Evolutionary conservation across 2,797 vertebrate genomes (phyloP).

Genomic region (Psittacula derbiana): DNA sequence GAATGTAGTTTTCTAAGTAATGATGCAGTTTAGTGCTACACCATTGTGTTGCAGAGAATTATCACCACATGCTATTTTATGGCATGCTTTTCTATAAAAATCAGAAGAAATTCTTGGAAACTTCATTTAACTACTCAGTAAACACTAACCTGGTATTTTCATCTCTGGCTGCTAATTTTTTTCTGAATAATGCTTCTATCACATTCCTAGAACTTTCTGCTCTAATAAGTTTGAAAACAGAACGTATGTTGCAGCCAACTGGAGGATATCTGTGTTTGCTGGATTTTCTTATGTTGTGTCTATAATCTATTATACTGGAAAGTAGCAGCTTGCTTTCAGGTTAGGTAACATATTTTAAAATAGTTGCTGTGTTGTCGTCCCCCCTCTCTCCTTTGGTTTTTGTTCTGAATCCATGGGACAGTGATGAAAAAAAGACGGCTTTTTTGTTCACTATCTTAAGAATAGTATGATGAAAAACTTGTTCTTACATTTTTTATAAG

Average conservation of each 20-base stretch:
- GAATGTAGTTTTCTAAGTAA: background rate
- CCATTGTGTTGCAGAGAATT: background rate
- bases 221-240: background rate
- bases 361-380: accelerated
- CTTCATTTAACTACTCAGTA: background rate
- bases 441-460: background rate
- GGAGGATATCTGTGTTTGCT: background rate
- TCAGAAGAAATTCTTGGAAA: background rate
- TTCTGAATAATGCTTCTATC: background rate
- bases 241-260: background rate
- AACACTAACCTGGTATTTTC: background rate
- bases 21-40: background rate
- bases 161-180: background rate
- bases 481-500: background rate
- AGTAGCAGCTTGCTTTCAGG: background rate
- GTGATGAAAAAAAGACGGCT: background rate
- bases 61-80: background rate
- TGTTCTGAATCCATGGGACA: background rate
- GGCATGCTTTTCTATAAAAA: background rate
- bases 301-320: background rate
- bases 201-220: background rate
- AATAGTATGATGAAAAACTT: background rate
- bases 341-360: background rate
- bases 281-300: background rate
- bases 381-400: background rate